Percentiles rank a stretch among this genome's conserved stretches.
Conservation (phyloP, 2,888 invertebrate species). For the Drosophila anomalipes region DNA sequence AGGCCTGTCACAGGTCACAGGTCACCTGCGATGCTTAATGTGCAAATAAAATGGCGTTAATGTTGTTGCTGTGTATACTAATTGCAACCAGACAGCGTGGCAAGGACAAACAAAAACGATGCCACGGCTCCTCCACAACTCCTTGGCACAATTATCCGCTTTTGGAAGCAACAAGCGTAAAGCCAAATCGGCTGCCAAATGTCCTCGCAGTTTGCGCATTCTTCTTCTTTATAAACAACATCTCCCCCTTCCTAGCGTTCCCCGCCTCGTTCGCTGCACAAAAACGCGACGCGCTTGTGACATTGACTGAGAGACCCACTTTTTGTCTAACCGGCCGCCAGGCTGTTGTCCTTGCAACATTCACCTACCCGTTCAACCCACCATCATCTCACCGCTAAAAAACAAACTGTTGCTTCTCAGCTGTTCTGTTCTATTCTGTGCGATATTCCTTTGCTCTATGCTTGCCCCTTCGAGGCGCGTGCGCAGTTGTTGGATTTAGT, state of each 20-base stretch:
- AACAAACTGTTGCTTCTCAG: slow-evolving; percentile 81
- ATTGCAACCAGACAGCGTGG: slow-evolving; percentile 64
- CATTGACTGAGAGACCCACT: slow-evolving; percentile 80
- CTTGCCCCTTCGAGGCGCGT: slow-evolving; percentile 30
- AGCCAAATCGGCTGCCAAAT: slow-evolving; percentile 50
- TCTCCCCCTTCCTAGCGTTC: background rate
- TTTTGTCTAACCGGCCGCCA: slow-evolving; percentile 67
- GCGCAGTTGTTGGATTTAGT: slow-evolving; percentile 64
- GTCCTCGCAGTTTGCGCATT: slow-evolving; percentile 25
- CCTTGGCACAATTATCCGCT: slow-evolving; percentile 48
- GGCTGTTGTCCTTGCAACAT: slow-evolving; percentile 30
- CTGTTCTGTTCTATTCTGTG: slow-evolving; percentile 44
- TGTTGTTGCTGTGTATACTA: slow-evolving; percentile 70
- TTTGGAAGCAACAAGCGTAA: slow-evolving; percentile 51
- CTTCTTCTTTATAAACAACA: slow-evolving; percentile 3
- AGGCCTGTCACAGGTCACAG: slow-evolving; percentile 40
- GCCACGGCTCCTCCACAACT: slow-evolving; percentile 1
- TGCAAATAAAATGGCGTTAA: slow-evolving; percentile 71
- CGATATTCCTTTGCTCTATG: background rate
- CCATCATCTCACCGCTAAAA: slow-evolving; percentile 20
- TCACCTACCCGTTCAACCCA: background rate
- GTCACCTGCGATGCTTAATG: slow-evolving; percentile 66
- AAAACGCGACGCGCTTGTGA: slow-evolving; percentile 53
- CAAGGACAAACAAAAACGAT: slow-evolving; percentile 33
- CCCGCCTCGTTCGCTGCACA: slow-evolving; percentile 1